phyloP scores from a whole-genome alignment of 2,797 vertebrate genomes.

The Uromys caudimaculatus region DNA sequence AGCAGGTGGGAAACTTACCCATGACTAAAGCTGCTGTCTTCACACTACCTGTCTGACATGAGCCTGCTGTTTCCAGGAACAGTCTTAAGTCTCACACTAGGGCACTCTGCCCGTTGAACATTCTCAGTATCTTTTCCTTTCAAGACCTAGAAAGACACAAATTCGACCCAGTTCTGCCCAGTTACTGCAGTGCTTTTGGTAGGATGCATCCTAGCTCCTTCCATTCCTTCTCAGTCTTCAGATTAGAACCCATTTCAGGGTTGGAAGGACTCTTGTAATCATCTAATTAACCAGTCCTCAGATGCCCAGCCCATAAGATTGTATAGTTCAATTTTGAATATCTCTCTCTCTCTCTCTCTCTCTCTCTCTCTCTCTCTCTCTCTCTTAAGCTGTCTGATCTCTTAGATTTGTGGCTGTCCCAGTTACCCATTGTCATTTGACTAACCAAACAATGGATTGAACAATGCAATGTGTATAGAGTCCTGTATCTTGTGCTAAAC shows the following conservation, averaged over 20 bases:
- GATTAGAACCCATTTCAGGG: background rate
- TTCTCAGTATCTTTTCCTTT: background rate
- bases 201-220: background rate
- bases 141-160: background rate
- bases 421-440: background rate
- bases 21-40: background rate
- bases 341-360: background rate
- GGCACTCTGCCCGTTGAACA: background rate
- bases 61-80: background rate
- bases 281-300: background rate
- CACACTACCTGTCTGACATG: background rate
- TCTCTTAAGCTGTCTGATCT: background rate
- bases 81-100: background rate
- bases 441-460: background rate
- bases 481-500: background rate
- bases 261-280: background rate
- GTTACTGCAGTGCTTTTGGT: background rate
- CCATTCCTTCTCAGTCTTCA: background rate
- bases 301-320: background rate
- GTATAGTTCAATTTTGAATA: background rate
- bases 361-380: background rate
- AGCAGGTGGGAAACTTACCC: background rate
- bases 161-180: background rate
- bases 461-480: background rate
- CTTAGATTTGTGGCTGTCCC: conserved; percentile 20